Evolutionary conservation across 2,888 invertebrate species (phyloP).

Genomic region (Autographa pulchrina): DNA sequence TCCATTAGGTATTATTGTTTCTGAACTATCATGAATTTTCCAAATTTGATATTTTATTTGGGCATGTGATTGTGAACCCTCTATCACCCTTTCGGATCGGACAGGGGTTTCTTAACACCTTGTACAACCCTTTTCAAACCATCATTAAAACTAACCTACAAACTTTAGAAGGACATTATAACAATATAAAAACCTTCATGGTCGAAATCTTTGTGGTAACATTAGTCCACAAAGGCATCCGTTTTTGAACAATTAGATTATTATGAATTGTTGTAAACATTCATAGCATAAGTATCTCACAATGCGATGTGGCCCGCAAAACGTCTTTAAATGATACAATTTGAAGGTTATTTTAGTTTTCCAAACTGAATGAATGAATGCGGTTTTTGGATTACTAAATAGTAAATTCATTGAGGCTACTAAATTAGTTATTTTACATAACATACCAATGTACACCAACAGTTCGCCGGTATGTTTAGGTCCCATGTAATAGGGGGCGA

Average conservation of each 20-base stretch:
- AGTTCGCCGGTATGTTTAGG: too few relatives aligned
- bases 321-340: neutral
- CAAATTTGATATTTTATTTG: too few relatives aligned
- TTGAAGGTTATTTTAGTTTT: neutral
- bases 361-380: neutral
- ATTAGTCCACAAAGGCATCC: neutral
- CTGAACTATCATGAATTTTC: too few relatives aligned
- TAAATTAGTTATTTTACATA: too few relatives aligned
- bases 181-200: neutral
- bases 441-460: too few relatives aligned
- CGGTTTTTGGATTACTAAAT: neutral
- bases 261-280: neutral
- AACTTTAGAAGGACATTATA: neutral
- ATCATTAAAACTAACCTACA: too few relatives aligned
- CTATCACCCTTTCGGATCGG: too few relatives aligned
- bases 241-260: neutral
- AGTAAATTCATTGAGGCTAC: neutral
- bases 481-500: too few relatives aligned
- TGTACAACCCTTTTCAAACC: too few relatives aligned
- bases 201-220: neutral
- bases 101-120: too few relatives aligned
- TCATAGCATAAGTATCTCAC: neutral
- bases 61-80: too few relatives aligned
- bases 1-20: too few relatives aligned
- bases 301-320: constrained; percentile 1